Percentiles rank a stretch among this genome's conserved stretches.
Conservation (phyloP, 2,113 vertebrate genomes). For the Hemichromis elongatus region DNA sequence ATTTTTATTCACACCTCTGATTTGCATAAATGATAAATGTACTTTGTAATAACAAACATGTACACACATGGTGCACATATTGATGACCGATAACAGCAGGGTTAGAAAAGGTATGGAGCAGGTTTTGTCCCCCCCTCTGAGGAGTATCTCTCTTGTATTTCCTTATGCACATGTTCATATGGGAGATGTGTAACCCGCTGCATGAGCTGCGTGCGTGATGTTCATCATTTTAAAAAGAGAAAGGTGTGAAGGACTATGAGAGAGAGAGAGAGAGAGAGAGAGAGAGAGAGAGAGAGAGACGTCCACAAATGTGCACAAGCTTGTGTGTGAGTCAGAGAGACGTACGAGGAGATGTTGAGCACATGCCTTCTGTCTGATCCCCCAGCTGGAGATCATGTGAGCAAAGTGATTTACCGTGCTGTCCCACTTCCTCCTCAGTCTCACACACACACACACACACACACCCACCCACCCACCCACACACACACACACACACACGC, state of each 20-base stretch:
- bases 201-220: not conserved
- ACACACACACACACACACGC: accelerated
- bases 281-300: not conserved
- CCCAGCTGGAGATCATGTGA: constrained; percentile 58
- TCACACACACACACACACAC: not conserved
- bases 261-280: not conserved
- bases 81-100: not conserved
- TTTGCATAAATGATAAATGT: constrained; percentile 33
- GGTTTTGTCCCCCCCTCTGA: not conserved
- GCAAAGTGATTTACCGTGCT: constrained; percentile 16
- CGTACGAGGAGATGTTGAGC: constrained; percentile 8
- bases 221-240: not conserved
- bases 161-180: not conserved
- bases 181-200: not conserved
- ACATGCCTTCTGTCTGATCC: constrained; percentile 39
- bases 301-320: not conserved
- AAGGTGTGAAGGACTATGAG: not conserved
- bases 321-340: not conserved
- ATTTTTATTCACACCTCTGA: not conserved
- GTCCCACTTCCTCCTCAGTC: constrained; percentile 34
- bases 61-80: not conserved
- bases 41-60: not conserved
- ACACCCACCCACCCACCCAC: accelerated
- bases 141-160: not conserved
- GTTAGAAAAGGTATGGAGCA: not conserved